phyloP scores from a whole-genome alignment of 2,888 invertebrate species.

The Sinodicranocentrus sp. region DNA sequence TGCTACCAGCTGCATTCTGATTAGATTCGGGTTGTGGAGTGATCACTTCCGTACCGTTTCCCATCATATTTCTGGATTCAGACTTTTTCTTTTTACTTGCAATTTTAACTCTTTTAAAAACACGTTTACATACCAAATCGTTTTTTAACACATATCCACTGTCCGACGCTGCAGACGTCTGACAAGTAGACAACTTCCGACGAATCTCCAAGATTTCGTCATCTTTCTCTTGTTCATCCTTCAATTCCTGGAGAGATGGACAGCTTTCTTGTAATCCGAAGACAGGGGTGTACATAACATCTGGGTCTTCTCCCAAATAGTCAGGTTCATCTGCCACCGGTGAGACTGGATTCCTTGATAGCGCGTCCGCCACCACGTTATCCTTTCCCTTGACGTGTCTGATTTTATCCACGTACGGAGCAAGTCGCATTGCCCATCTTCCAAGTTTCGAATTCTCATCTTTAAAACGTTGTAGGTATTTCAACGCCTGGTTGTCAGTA shows the following conservation, averaged over 20 bases:
- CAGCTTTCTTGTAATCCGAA: not conserved
- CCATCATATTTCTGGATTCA: not conserved
- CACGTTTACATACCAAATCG: not conserved
- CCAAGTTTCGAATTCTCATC: conserved; percentile 47
- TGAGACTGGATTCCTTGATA: conserved; percentile 49
- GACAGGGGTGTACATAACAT: not conserved
- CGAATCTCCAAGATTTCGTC: not conserved
- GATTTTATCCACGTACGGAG: conserved; percentile 27
- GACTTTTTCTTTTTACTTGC: not conserved
- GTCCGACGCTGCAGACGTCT: conserved; percentile 9
- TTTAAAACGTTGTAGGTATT: conserved; percentile 45
- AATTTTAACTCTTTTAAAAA: too few species aligned
- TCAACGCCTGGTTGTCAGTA: conserved; percentile 66
- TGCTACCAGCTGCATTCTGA: not conserved
- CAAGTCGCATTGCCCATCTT: conserved; percentile 60
- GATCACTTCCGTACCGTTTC: not conserved
- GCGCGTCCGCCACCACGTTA: conserved; percentile 63
- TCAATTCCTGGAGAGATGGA: not conserved
- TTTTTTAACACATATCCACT: not conserved
- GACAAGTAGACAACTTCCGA: not conserved
- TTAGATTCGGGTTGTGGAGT: not conserved
- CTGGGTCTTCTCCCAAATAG: not conserved
- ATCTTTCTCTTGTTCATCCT: not conserved
- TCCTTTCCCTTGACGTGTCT: conserved; percentile 40
- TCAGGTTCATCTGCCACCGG: not conserved